Conservation (phyloP, 2,113 vertebrate genomes). For the Pluvianellus socialis region DNA sequence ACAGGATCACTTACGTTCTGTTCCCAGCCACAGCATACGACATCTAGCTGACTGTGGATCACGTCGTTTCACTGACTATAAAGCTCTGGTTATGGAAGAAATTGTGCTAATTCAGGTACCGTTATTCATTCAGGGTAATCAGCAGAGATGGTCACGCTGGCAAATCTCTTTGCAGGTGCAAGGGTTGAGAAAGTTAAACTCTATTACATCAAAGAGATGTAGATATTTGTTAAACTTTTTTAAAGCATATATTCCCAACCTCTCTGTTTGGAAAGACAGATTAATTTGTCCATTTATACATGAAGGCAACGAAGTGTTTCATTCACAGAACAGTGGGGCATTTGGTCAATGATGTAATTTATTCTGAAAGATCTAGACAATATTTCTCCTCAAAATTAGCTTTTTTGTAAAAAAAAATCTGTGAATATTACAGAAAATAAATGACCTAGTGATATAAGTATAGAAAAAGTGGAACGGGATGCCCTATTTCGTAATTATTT, state of each 20-base stretch:
- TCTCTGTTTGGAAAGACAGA: not conserved
- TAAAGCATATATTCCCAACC: not conserved
- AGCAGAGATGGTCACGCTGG: not conserved
- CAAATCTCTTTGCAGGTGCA: not conserved
- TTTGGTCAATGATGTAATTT: not conserved
- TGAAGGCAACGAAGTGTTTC: not conserved
- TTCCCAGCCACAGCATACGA: not conserved
- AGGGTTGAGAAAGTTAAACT: not conserved
- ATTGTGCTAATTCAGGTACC: not conserved
- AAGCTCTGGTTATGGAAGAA: not conserved
- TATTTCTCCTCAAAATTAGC: not conserved
- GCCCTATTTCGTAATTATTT: not conserved
- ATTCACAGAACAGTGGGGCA: not conserved
- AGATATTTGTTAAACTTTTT: not conserved
- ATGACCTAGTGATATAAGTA: not conserved
- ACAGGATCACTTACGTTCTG: not conserved
- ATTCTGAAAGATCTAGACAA: not conserved
- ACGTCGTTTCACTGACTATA: not conserved
- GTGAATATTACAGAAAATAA: not conserved
- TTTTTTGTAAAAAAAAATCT: not conserved
- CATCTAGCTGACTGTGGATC: not conserved
- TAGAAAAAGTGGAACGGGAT: not conserved
- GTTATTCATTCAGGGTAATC: not conserved
- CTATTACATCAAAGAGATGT: not conserved
- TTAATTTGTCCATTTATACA: not conserved